Evolutionary conservation across 2,797 vertebrate species (phyloP), one percentile per base, ranked within the genome.

Genomic region (Coccyzus lansbergi): DNA sequence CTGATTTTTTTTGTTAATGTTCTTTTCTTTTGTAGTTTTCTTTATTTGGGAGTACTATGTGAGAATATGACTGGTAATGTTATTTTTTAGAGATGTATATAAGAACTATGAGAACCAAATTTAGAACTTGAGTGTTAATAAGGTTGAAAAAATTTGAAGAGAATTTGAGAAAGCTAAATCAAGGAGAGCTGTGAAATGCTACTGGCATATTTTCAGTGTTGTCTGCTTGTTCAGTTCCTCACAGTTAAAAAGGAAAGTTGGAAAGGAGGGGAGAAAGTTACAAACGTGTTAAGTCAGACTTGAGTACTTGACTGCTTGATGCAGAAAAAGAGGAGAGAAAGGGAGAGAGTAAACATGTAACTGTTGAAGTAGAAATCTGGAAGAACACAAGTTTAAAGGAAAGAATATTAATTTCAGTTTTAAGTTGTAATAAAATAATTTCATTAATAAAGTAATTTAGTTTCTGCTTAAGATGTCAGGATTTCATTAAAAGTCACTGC

Each of bases 51-150:
- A 80, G 25, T 26, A 78, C n/a, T 80, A 2, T 26, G 18, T 40
- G 22, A 82, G 7, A 77, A 16, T 70, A 31, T 80, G 18, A 25
- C 26, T 80, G 22, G 20, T 17, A 72, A 15, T 49, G 15, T 31
- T 80, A 44, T 36, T 64, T 62, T 12, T 59, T 74, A 40, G 84
- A 76, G 0, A 0, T 67, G 2, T 1, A 0, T 65, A 24, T 74
- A 13, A 63, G 3, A 48, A n/a, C 42, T 18, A 44, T 44, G 42
- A 44, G 42, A 44, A 28, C 72, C 13, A 65, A 38, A 22, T 87
- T 77, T 62, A 69, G 75, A 84, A 68, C 12, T 5, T 15, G 8
- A 83, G 7, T 28, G 55, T 58, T 79, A 79, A 70, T 71, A 21
- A 63, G 49, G 10, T 19, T 65, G 7, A 52, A 75, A 85, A 92